Conservation (phyloP, 2,797 vertebrate species). For the Periparus ater region DNA sequence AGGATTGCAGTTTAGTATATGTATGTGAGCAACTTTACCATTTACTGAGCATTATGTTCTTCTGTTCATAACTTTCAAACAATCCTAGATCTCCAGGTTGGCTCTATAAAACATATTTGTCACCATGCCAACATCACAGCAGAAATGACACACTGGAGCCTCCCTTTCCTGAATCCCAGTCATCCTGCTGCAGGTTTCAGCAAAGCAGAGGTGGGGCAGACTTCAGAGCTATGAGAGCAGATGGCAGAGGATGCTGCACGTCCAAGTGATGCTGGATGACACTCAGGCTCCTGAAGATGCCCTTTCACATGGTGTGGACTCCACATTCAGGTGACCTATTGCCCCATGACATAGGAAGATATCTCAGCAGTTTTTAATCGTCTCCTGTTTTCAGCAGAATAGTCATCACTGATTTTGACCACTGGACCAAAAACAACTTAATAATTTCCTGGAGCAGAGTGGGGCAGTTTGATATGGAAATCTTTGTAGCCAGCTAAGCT, state of each 20-base stretch:
- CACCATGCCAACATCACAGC: background rate
- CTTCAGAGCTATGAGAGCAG: background rate
- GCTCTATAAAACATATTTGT: background rate
- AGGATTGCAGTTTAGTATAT: background rate
- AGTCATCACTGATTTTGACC: background rate
- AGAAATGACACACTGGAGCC: background rate
- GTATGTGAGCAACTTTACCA: background rate
- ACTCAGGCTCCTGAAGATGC: background rate
- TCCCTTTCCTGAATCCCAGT: background rate
- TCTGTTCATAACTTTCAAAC: background rate
- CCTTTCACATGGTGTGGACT: background rate
- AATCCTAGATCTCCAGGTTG: background rate
- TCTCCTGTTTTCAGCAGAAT: background rate
- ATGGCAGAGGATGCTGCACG: background rate
- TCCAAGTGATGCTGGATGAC: rapidly evolving
- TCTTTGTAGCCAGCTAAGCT: background rate
- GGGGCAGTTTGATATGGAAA: background rate
- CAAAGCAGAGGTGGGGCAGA: background rate
- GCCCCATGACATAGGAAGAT: background rate
- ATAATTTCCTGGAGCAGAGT: background rate
- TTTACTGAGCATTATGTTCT: background rate
- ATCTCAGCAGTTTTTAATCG: background rate
- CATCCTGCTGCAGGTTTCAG: background rate
- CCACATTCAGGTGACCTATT: background rate
- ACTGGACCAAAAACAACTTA: background rate